Evolutionary conservation across 2,888 invertebrate species (phyloP).

Genomic region (Tubulanus polymorphus): DNA sequence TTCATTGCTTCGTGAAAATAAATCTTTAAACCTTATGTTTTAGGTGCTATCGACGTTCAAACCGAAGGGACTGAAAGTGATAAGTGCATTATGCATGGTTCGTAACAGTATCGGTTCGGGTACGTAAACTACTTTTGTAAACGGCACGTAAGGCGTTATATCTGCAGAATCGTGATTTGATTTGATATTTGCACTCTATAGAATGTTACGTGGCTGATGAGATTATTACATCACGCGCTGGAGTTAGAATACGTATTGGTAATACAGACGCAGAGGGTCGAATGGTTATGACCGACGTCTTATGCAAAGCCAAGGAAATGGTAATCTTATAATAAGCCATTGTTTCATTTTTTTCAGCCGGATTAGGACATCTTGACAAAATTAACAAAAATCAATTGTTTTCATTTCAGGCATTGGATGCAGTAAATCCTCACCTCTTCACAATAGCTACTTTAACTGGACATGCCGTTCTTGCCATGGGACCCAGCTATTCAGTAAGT

Average conservation of each 20-base stretch:
- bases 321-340: conserved; percentile 21
- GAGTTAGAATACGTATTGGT: conserved; percentile 77
- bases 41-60: conserved; percentile 65
- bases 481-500: conserved; percentile 61
- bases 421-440: conserved; percentile 77
- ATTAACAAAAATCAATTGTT: not conserved
- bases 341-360: not conserved
- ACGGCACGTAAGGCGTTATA: too few species aligned
- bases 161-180: not conserved
- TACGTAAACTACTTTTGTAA: conserved; percentile 14
- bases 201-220: conserved; percentile 88
- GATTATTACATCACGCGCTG: conserved; percentile 76
- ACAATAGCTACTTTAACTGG: conserved; percentile 89
- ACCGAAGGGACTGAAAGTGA: conserved; percentile 72
- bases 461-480: conserved; percentile 66
- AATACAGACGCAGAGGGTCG: conserved; percentile 96
- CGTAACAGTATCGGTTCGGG: conserved; percentile 81
- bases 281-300: conserved; percentile 86
- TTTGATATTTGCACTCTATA: conserved; percentile 15
- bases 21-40: too few species aligned
- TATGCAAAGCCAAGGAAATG: conserved; percentile 66
- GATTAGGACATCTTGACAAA: not conserved
- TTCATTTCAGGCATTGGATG: conserved; percentile 60
- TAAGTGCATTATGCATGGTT: conserved; percentile 79
- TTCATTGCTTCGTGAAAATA: too few species aligned